Conservation (phyloP, 1,140 invertebrate genomes). For the Pissodes strobi region DNA sequence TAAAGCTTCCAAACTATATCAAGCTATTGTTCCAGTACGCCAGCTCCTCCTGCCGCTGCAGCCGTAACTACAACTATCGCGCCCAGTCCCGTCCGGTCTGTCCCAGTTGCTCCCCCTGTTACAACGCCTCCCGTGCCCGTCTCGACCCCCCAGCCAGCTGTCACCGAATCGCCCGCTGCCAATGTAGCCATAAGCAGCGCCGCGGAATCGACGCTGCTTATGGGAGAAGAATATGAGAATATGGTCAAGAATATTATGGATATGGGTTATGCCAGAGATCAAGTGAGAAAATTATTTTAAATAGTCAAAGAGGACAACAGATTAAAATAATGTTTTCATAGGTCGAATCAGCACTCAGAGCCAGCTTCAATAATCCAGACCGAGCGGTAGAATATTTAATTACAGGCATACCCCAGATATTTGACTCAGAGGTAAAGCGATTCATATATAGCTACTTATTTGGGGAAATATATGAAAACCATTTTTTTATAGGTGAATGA, state of each 20-base stretch:
- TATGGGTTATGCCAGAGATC: slow-evolving; percentile 88
- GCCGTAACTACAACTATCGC: too few species aligned
- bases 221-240: slow-evolving; percentile 85
- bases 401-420: slow-evolving; percentile 74
- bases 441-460: too few species aligned
- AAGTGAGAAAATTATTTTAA: slow-evolving; percentile 61
- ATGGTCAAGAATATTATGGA: slow-evolving; percentile 94
- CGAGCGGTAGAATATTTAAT: slow-evolving; percentile 98
- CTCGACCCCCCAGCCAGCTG: slow-evolving; percentile 51
- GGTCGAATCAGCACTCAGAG: slow-evolving; percentile 86
- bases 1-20: slow-evolving; percentile 31
- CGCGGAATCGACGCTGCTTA: slow-evolving; percentile 71
- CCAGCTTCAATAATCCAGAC: slow-evolving; percentile 98
- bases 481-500: slow-evolving; percentile 40
- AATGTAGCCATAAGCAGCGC: slow-evolving; percentile 50
- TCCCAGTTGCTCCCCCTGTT: too few species aligned
- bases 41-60: background rate
- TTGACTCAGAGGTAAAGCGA: slow-evolving; percentile 50
- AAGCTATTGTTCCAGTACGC: too few species aligned
- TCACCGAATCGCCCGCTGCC: slow-evolving; percentile 55
- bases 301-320: background rate
- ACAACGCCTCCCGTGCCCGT: too few species aligned
- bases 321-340: background rate
- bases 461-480: background rate
- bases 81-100: too few species aligned